Evolutionary conservation across 2,888 invertebrate species (phyloP).

Genomic region (Leucophenga montana): DNA sequence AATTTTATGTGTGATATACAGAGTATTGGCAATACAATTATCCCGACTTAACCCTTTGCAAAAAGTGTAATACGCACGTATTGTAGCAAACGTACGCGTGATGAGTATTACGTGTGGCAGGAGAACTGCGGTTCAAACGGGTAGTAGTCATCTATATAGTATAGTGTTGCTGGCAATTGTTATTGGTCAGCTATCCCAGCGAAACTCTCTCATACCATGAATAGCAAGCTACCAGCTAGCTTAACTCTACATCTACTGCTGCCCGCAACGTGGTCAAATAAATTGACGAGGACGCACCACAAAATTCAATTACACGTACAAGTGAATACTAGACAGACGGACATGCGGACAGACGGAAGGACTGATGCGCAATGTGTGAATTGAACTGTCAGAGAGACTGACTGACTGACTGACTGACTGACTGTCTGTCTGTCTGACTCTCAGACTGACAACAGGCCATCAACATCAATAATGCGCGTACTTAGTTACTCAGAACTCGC

Average conservation of each 20-base stretch:
- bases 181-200: constrained; percentile 24
- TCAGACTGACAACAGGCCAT: constrained; percentile 12
- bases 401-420: constrained; percentile 32
- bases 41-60: constrained; percentile 22
- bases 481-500: neutral
- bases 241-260: constrained; percentile 41
- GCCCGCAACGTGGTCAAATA: constrained; percentile 57
- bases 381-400: constrained; percentile 47
- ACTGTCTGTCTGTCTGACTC: constrained; percentile 18
- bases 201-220: neutral
- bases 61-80: constrained; percentile 22
- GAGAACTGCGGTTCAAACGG: neutral
- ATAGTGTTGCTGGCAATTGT: constrained; percentile 4
- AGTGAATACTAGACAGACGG: constrained; percentile 14
- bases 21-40: constrained; percentile 15
- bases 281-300: constrained; percentile 49
- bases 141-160: neutral
- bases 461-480: constrained; percentile 11
- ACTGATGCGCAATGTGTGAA: neutral
- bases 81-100: neutral
- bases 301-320: constrained; percentile 29
- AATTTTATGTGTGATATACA: neutral
- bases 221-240: too few species aligned
- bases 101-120: constrained; percentile 1
- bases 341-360: neutral